Evolutionary conservation across 1,140 invertebrate genomes (phyloP), one percentile per base, ranked within the genome.

Genomic region (Phortica variegata): DNA sequence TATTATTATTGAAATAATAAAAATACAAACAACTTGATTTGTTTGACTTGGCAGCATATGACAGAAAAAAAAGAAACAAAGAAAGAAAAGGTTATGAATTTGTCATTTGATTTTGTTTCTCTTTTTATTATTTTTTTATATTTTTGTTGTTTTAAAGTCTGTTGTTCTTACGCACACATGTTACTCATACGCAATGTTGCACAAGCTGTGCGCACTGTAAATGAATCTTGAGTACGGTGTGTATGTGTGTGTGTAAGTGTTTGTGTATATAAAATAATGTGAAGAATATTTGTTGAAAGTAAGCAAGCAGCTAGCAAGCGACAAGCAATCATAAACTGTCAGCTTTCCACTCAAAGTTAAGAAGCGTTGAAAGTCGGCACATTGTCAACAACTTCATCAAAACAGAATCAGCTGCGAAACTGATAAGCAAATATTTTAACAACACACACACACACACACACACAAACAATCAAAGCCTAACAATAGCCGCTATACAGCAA

Each of bases 1-100:
- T 26, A 26, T 37, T 49, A 26, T 26, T 54, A 38, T 54, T 47
- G 43, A 49, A 60, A 60, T 63, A 57, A 65, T 65, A 55, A 58
- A 65, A 61, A 65, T 65, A 61, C 57, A 65, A 65, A 65, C 61
- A 65, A 65, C 58, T 60, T 55, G 61, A 54, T 57, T 63, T 52
- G 32, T n/a, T 26, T 26, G 23, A 6, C 10, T 26, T n/a, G n/a
- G 6, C 26, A 29, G 26, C 26, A 7, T 34, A 34, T 34, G 32
- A 9, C 26, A 29, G n/a, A 26, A 26, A 26, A 26, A 34, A 34
- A 34, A 34, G n/a, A n/a, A 34, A 34, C 32, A 34, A 29, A 34
- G 13, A 34, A n/a, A 34, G 4, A 34, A 34, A 34, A 13, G 56
- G 62, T 63, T 63, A 68, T 68, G 63, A 68, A 68, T 68, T 68